A percentile compares a stretch with the other conserved stretches of the same genome.
Evolutionary conservation across 2,888 invertebrate species (phyloP).

Genomic region (Parthenolecanium corni): DNA sequence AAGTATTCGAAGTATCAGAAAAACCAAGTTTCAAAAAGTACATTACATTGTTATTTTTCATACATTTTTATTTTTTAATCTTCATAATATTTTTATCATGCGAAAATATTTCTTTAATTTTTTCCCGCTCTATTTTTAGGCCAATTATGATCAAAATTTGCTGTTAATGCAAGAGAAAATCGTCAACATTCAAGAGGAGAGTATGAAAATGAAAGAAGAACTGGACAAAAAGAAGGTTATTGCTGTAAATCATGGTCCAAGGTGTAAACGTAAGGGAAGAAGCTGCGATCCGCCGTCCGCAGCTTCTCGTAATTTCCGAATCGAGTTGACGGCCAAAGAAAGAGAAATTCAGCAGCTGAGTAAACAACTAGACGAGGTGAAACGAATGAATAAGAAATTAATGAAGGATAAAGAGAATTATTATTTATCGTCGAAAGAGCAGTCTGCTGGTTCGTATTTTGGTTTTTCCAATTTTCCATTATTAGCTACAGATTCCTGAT

Average conservation of each 20-base stretch:
- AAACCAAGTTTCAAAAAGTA: background rate
- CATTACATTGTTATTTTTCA: too few species aligned
- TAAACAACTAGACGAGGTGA: constrained; percentile 19
- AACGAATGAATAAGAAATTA: constrained; percentile 11
- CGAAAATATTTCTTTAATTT: too few species aligned
- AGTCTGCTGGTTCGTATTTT: constrained; percentile 11
- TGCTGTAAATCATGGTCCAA: constrained; percentile 5
- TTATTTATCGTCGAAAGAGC: constrained; percentile 17
- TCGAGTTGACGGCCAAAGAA: constrained; percentile 18
- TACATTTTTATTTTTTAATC: too few species aligned
- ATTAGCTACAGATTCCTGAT: background rate
- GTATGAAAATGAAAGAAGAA: constrained; percentile 23
- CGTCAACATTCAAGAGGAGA: constrained; percentile 23
- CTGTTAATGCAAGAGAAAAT: constrained; percentile 15
- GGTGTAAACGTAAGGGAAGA: constrained; percentile 21
- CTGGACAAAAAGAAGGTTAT: constrained; percentile 12
- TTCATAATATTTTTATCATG: too few species aligned
- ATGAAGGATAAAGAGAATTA: constrained; percentile 15
- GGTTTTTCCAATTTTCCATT: background rate
- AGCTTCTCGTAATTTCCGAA: constrained; percentile 12
- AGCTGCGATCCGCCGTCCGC: constrained; percentile 16
- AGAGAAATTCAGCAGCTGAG: constrained; percentile 4
- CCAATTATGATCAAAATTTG: constrained; percentile 13
- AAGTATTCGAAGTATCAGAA: too few species aligned
- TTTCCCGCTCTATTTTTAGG: background rate